Base-by-base conservation (phyloP, 1,140 invertebrate genomes). In the Platorchestia sp. region DNA sequence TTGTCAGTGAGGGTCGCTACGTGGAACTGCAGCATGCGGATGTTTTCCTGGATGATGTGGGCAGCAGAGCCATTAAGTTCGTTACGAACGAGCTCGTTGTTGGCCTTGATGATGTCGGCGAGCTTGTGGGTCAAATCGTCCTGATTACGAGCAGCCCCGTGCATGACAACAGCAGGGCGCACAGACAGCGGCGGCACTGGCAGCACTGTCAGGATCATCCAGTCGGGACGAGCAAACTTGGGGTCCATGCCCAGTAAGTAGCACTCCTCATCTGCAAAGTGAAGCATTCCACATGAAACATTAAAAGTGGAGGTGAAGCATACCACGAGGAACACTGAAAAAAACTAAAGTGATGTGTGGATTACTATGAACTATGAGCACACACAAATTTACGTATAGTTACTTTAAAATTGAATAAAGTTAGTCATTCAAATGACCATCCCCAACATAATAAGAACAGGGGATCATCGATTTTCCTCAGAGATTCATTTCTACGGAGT, bases 121-220 rank as follows among this genome's bases (percentile, higher is more conserved):
- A 99, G 97, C 97, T 99, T 99, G 97, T 99, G 99, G 0, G 99
- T 99, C 96, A 99, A 98, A 98, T 99, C 99, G 97, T 99, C 99
- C 97, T 98, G 98, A 98, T 99, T 99, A 97, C 99, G 98, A 0
- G 99, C 99, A 0, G 99, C 99, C 41, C 99, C 99, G 97, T 99
- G 99, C 99, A 99, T 99, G 40, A 99, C 99, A 10, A 99, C 99
- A 95, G 99, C 99, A 0, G 99, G 99, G 96, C 99, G 96, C 6
- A 98, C 98, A 75, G 98, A 98, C 14, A 99, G 97, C 6, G 99
- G 99, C 27, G 99, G 99, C 0, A 99, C 99, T 16, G 99, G 99
- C 95, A 99, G 97, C 7, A 99, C 99, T 16, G 99, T 99, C 1
- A 99, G 98, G 91, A 99, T 98, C 99, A 99, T 99, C 99, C 99